Evolutionary conservation across 2,113 vertebrate genomes (phyloP), one percentile per base, ranked within the genome.

Genomic region (Gorsachius goisagi): DNA sequence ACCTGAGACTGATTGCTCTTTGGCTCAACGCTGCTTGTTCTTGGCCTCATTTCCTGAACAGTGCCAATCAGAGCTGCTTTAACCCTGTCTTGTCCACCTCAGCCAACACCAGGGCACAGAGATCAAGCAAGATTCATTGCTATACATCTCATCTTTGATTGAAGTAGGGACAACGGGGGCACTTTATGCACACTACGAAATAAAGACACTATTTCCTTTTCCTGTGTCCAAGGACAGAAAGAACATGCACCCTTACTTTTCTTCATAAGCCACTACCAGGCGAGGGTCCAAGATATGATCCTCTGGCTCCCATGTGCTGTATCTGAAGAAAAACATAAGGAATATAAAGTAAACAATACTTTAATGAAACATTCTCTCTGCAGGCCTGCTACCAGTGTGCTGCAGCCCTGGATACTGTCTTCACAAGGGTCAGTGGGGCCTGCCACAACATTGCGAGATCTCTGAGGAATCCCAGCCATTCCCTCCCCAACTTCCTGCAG

Each of bases 221-320:
- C 76, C 39, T 37, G 39, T 23, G n/a, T 71, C 59, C 44, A 41
- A 4, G 15, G 20, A 91, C 55, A 81, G 45, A 75, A 71, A 81
- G 60, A 95, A 73, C 27, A 88, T 4, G 37, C 2, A 14, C 60
- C 96, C 99, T 99, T 98, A 99, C 99, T 99, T 99, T 97, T 99
- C 99, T 96, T 99, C 99, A 33, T 99, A 99, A 93, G 99, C 99
- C 97, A 99, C 97, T 83, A 99, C 99, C 71, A 99, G 98, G 81
- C 99, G 99, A n/a, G 99, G 99, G 97, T 99, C 99, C 98, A 99
- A 96, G 96, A 99, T 99, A 95, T 99, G 99, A 80, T 99, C 99
- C 91, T 99, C 99, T 15, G 99, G 99, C 96, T 99, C 99, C 99
- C 99, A 99, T 4, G 99, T 99, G 94, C 99, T 99, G 99, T 99